These are phyloP conservation scores for Beris chalybata DNA, from an alignment of 2,888 invertebrate genomes.

Conservation along the genomic window DNA sequence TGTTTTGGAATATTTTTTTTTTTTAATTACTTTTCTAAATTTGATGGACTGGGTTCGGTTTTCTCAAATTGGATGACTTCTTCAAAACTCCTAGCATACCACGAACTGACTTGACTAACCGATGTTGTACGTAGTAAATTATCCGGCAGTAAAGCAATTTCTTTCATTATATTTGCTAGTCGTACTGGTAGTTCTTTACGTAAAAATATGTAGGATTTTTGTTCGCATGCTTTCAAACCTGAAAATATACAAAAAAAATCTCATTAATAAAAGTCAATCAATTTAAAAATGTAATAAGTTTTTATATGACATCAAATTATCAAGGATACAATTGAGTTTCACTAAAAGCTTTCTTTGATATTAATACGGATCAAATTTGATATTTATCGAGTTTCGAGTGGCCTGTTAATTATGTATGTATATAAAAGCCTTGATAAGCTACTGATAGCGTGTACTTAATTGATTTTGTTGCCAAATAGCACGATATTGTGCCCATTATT, in stretches of 20 bases:
- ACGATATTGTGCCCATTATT: too few relatives aligned
- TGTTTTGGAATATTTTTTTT: neutral
- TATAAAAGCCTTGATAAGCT: too few relatives aligned
- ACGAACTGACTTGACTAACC: constrained; percentile 87
- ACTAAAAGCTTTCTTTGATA: too few relatives aligned
- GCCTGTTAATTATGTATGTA: too few relatives aligned
- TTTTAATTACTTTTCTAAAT: constrained; percentile 63
- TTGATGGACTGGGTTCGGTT: constrained; percentile 68
- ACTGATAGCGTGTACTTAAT: too few relatives aligned
- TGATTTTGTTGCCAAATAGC: too few relatives aligned
- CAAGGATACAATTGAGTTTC: too few relatives aligned
- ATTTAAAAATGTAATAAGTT: too few relatives aligned
- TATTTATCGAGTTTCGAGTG: too few relatives aligned
- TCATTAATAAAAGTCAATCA: neutral
- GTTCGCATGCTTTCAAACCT: constrained; percentile 89
- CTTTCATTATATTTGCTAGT: constrained; percentile 99
- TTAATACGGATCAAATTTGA: too few relatives aligned
- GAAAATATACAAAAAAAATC: constrained; percentile 53
- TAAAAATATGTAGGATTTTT: constrained; percentile 90
- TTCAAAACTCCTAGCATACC: constrained; percentile 92
- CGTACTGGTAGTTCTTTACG: constrained; percentile 97
- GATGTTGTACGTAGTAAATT: constrained; percentile 91
- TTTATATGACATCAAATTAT: too few relatives aligned
- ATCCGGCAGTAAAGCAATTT: constrained; percentile 93
- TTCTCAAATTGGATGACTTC: constrained; percentile 95